Base-by-base conservation (phyloP, 2,113 vertebrate species). In the Halichoerus grypus region DNA sequence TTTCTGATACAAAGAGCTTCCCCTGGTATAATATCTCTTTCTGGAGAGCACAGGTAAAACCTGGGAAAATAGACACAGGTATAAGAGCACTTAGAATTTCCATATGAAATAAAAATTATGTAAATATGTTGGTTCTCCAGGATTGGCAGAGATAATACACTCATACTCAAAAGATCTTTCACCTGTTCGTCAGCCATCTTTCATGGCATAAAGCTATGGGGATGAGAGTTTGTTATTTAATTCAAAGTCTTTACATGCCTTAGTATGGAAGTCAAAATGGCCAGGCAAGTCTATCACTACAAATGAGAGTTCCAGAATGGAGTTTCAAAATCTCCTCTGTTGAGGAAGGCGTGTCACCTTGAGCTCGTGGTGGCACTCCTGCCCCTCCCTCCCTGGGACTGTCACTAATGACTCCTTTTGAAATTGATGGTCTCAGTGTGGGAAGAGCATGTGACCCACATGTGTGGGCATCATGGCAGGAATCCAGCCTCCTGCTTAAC, bases 1-100 rank as follows among this genome's bases (percentile, higher is more conserved):
- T 99, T 92, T 99, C 99, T 19, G 99, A 99, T 90, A 99, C 98
- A 80, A 99, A 99, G 96, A 99, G 99, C 57, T 99, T 99, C 59
- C 99, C 99, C 97, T 99, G 99, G 96, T 99, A 99, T 36, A 99
- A 98, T 93, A 99, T 99, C 98, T 99, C 99, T 97, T 99, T 99
- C 98, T 99, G 99, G 84, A 99, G 99, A 14, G 99, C 99, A 91
- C 99, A 99, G 11, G 99, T 99, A 98, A 99, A 99, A 98, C 99
- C 99, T 99, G 80, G 42, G 72, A 71, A 79, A 88, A 95, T 0
- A 89, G 0, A 63, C 4, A 65, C 28, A 86, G 13, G 28, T 65
- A 4, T 5, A 19, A 28, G 11, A 93, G 14, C 10, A n/a, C 26
- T 88, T 49, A 91, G 39, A 91, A 97, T 94, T 77, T 77, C 71